Percentiles rank a stretch among this genome's conserved stretches.
Evolutionary conservation across 2,797 vertebrate genomes (phyloP).

Genomic region (Typhlichthys subterraneus): DNA sequence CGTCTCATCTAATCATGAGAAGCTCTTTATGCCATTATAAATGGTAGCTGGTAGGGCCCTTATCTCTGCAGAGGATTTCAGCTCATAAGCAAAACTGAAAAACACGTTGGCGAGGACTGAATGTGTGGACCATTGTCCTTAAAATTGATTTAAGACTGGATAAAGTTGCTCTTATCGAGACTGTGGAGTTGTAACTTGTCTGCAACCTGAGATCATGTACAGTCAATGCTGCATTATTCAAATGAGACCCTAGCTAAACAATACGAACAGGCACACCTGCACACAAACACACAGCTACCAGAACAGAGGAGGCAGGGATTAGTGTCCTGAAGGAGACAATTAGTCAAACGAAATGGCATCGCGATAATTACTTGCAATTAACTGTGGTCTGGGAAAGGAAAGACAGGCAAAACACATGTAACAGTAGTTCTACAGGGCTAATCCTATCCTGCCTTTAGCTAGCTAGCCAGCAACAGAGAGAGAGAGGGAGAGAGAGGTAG

Average conservation of each 20-base stretch:
- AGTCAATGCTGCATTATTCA: constrained; percentile 31
- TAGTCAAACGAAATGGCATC: constrained; percentile 75
- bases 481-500: neutral
- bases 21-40: constrained; percentile 49
- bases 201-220: constrained; percentile 25
- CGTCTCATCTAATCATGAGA: constrained; percentile 65
- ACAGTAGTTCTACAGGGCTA: constrained; percentile 25
- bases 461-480: constrained; percentile 16
- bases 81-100: constrained; percentile 31
- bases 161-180: neutral
- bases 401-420: constrained; percentile 56
- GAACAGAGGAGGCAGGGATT: constrained; percentile 63
- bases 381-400: constrained; percentile 59
- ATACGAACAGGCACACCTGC: constrained; percentile 23
- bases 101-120: constrained; percentile 19
- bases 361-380: constrained; percentile 75
- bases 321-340: constrained; percentile 68
- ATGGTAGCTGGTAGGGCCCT: constrained; percentile 38
- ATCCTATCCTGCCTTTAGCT: neutral
- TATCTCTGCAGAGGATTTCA: constrained; percentile 7
- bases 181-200: neutral
- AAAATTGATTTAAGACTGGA: neutral
- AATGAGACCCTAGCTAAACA: constrained; percentile 6
- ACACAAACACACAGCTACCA: constrained; percentile 48
- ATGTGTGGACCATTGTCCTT: neutral